A percentile compares a stretch with the other conserved stretches of the same genome.
phyloP scores from a whole-genome alignment of 2,113 vertebrate genomes.

The Paralichthys olivaceus region DNA sequence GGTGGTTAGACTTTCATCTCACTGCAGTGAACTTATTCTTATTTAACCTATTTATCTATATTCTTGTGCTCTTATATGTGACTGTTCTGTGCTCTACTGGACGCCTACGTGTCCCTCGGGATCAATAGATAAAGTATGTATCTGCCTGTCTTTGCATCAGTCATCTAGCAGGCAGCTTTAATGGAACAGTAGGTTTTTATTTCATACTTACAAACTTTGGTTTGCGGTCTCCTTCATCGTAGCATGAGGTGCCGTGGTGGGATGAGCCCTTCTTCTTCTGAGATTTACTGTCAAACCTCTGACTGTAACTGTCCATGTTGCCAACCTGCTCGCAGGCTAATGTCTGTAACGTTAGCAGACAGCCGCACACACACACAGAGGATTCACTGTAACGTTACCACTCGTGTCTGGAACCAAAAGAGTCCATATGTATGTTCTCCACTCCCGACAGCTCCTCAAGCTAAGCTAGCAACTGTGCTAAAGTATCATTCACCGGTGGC shows the following conservation, averaged over 20 bases:
- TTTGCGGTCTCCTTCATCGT: slow-evolving; percentile 81
- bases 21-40: too few species aligned
- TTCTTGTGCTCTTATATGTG: too few species aligned
- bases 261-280: slow-evolving; percentile 77
- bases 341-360: not conserved
- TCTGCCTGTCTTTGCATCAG: too few species aligned
- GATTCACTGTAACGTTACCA: not conserved
- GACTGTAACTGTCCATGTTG: slow-evolving; percentile 76
- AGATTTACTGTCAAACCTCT: slow-evolving; percentile 70
- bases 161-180: not conserved
- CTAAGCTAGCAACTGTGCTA: slow-evolving; percentile 48
- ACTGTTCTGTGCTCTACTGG: too few species aligned
- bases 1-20: too few species aligned
- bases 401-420: not conserved
- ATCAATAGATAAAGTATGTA: too few species aligned
- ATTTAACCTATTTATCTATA: too few species aligned
- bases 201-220: slow-evolving; percentile 83
- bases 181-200: not conserved
- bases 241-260: slow-evolving; percentile 25
- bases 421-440: not conserved
- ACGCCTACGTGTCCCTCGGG: too few species aligned
- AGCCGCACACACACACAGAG: not conserved
- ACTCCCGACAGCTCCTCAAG: not conserved
- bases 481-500: slow-evolving; percentile 60
- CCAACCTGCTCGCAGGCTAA: not conserved